Evolutionary conservation across 2,888 invertebrate genomes (phyloP).

Genomic region (Diploptera punctata): DNA sequence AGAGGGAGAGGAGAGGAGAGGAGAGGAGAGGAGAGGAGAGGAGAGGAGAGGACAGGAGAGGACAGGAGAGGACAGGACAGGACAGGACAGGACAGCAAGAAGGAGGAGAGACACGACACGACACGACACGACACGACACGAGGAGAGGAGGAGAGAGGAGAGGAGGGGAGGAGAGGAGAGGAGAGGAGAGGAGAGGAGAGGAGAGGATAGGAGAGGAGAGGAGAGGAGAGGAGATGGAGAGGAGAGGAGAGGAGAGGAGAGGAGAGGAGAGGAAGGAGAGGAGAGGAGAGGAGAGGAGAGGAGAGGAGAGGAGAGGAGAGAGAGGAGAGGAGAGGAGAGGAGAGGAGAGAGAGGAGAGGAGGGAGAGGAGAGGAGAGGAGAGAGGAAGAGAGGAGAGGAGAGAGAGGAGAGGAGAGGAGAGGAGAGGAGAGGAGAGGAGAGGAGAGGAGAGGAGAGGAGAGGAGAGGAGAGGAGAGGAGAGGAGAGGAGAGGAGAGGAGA

Average conservation of each 20-base stretch:
- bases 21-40: neutral
- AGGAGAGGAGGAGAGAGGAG: neutral
- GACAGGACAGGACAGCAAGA: neutral
- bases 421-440: neutral
- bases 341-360: neutral
- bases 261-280: no score
- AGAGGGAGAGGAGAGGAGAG: neutral
- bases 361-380: neutral
- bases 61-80: neutral
- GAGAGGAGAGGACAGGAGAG: no score
- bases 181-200: neutral
- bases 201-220: neutral
- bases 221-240: neutral
- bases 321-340: neutral
- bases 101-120: neutral
- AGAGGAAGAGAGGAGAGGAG: neutral
- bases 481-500: neutral
- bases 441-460: neutral
- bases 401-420: neutral
- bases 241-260: slow-evolving; percentile 1
- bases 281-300: no score
- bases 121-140: neutral
- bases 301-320: neutral
- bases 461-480: neutral
- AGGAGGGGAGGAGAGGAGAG: neutral